Conservation (phyloP, 2,888 invertebrate species). For the Harpalus rubripes region DNA sequence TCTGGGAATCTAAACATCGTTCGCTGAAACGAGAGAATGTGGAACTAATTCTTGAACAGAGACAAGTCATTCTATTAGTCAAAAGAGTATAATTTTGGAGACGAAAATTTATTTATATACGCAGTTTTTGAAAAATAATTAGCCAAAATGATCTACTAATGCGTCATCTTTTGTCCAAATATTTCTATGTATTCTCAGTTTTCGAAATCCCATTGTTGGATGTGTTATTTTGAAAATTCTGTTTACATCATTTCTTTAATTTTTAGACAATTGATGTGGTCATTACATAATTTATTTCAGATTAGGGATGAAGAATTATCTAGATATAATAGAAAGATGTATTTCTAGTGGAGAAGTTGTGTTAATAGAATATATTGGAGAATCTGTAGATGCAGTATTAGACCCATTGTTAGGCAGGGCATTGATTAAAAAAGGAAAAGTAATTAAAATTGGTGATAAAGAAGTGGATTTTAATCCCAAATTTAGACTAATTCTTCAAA, state of each 20-base stretch:
- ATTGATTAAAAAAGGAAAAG: conserved; percentile 92
- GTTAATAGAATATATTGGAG: conserved; percentile 93
- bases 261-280: too few species aligned
- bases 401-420: conserved; percentile 93
- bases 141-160: too few species aligned
- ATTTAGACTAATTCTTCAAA: conserved; percentile 93
- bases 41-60: too few species aligned
- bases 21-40: too few species aligned
- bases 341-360: conserved; percentile 86
- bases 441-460: conserved; percentile 92
- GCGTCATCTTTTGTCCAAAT: too few species aligned
- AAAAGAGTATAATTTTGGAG: too few species aligned
- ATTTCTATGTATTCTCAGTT: not conserved
- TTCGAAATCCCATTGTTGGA: not conserved
- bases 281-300: too few species aligned
- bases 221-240: not conserved
- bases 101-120: too few species aligned
- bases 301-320: conserved; percentile 88
- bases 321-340: conserved; percentile 88
- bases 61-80: too few species aligned
- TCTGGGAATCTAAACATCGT: too few species aligned
- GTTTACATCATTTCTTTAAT: not conserved
- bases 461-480: conserved; percentile 92
- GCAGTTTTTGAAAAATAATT: too few species aligned
- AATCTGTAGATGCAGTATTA: conserved; percentile 92